These are phyloP conservation scores for Burhinus bistriatus DNA, from an alignment of 2,113 vertebrate species.

Conservation along the genomic window DNA sequence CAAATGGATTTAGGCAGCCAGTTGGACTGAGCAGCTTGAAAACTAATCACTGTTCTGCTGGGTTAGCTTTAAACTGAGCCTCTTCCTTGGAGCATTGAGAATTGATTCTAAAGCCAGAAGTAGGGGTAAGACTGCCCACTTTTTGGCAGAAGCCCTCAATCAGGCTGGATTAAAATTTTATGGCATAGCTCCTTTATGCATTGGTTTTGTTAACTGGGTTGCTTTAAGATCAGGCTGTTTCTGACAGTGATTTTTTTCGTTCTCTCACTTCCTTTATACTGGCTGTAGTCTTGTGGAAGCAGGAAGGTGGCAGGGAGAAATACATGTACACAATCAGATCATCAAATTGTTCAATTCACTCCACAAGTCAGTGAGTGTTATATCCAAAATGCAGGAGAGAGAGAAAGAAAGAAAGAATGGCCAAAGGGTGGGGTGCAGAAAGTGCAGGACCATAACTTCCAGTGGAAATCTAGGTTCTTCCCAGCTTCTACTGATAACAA, in stretches of 20 bases:
- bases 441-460: neutral
- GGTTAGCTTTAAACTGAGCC: neutral
- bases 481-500: neutral
- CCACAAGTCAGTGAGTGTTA: neutral
- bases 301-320: neutral
- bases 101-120: neutral
- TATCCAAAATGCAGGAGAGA: neutral
- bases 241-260: neutral
- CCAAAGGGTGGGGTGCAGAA: neutral
- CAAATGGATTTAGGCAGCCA: neutral
- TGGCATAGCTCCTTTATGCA: neutral
- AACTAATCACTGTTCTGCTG: neutral
- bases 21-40: neutral
- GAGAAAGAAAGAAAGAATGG: neutral
- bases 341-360: neutral
- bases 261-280: neutral
- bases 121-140: neutral
- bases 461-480: neutral
- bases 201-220: neutral
- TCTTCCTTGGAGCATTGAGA: neutral
- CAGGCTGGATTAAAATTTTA: neutral
- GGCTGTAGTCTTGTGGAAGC: neutral
- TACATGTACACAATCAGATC: too few species aligned
- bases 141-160: neutral
- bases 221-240: neutral